Evolutionary conservation across 2,888 invertebrate species (phyloP).

Genomic region (Steinernema carpocapsae): DNA sequence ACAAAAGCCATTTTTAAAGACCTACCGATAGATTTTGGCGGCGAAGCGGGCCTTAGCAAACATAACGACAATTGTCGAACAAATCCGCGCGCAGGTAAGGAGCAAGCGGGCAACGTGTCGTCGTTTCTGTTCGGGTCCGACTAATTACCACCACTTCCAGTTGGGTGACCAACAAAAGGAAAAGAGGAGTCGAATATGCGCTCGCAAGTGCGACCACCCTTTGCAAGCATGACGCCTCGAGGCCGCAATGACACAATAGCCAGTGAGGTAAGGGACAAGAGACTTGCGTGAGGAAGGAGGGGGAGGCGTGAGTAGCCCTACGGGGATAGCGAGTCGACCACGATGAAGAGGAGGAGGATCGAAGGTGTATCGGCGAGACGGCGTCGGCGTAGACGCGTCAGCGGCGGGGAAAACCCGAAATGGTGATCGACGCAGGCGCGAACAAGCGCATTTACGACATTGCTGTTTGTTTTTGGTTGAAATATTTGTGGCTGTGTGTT

Average conservation of each 20-base stretch:
- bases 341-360: neutral
- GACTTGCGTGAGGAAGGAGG: neutral
- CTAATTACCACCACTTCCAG: slow-evolving; percentile 33
- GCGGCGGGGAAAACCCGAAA: neutral
- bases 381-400: neutral
- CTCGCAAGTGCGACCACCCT: slow-evolving; percentile 14
- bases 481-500: slow-evolving; percentile 8
- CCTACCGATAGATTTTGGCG: slow-evolving; percentile 60
- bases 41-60: slow-evolving; percentile 63
- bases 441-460: slow-evolving; percentile 26
- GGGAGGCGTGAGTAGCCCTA: too few relatives aligned
- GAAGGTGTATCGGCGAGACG: neutral
- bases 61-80: slow-evolving; percentile 44
- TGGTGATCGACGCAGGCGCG: slow-evolving; percentile 5
- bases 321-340: neutral
- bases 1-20: slow-evolving; percentile 24
- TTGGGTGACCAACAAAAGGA: slow-evolving; percentile 18
- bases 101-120: neutral
- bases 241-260: slow-evolving; percentile 13
- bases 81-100: slow-evolving; percentile 19
- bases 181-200: slow-evolving; percentile 23
- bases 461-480: slow-evolving; percentile 29
- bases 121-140: neutral
- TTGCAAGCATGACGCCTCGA: slow-evolving; percentile 30
- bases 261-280: neutral